Conservation (phyloP, 1,140 invertebrate genomes). For the Trachymyrmex septentrionalis region DNA sequence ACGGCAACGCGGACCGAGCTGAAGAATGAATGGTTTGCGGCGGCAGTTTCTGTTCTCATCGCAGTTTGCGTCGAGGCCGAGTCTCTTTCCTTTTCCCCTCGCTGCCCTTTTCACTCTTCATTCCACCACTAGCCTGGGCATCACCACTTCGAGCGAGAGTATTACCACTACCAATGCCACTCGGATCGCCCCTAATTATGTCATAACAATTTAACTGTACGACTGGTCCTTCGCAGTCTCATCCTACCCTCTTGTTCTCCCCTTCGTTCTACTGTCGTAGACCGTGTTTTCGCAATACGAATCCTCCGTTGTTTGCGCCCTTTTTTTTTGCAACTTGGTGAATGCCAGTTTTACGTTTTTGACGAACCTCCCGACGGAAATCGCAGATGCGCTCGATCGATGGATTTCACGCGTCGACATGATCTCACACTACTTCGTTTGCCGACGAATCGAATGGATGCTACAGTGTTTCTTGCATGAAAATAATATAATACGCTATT, state of each 20-base stretch:
- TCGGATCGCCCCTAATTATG: slow-evolving; percentile 82
- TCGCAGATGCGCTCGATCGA: slow-evolving; percentile 58
- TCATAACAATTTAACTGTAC: slow-evolving; percentile 82
- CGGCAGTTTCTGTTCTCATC: slow-evolving; percentile 68
- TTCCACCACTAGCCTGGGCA: slow-evolving; percentile 15
- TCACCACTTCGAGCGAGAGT: slow-evolving; percentile 41
- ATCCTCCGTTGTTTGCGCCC: slow-evolving; percentile 38
- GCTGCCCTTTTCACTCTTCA: slow-evolving; percentile 26
- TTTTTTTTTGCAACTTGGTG: not conserved
- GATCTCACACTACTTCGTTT: slow-evolving; percentile 45
- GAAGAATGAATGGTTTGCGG: slow-evolving; percentile 75
- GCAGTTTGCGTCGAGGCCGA: slow-evolving; percentile 43
- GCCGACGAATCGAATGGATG: slow-evolving; percentile 22
- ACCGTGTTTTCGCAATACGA: slow-evolving; percentile 15
- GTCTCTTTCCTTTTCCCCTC: slow-evolving; percentile 38
- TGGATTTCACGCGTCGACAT: slow-evolving; percentile 53
- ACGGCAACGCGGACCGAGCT: slow-evolving; percentile 65
- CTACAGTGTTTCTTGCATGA: slow-evolving; percentile 30
- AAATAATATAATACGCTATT: slow-evolving; percentile 11
- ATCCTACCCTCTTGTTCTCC: not conserved
- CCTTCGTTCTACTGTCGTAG: slow-evolving; percentile 36
- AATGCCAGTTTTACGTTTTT: slow-evolving; percentile 22
- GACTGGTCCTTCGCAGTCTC: slow-evolving; percentile 27
- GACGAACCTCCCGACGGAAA: slow-evolving; percentile 23
- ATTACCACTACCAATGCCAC: slow-evolving; percentile 34